Evolutionary conservation across 2,797 vertebrate genomes (phyloP).

Genomic region (Smutsia temminckii): DNA sequence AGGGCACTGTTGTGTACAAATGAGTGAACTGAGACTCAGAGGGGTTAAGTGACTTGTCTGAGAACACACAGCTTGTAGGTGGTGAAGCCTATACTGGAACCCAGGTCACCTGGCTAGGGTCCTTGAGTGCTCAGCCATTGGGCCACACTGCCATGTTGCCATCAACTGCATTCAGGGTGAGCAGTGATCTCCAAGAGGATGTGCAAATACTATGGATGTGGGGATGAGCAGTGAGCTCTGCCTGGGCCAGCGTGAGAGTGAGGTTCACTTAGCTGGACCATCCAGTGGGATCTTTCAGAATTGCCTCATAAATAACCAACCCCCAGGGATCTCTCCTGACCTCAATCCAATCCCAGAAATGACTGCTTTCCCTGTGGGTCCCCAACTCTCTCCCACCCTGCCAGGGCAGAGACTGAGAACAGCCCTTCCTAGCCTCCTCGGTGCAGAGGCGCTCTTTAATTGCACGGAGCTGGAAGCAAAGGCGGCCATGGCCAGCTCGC

Average conservation of each 20-base stretch:
- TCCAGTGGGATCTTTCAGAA: not conserved
- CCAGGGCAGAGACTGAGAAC: not conserved
- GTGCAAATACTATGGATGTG: not conserved
- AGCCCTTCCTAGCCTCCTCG: accelerated
- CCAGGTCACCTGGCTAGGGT: accelerated
- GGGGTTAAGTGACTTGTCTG: not conserved
- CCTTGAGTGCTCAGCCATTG: accelerated
- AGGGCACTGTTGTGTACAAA: not conserved
- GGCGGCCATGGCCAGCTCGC: accelerated
- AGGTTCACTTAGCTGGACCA: not conserved
- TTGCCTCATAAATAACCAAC: not conserved
- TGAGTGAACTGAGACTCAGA: not conserved
- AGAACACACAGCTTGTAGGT: not conserved
- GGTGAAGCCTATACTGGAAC: not conserved
- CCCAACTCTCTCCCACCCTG: not conserved
- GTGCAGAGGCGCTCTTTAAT: accelerated
- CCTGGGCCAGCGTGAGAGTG: not conserved
- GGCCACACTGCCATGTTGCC: accelerated
- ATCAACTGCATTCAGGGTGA: accelerated
- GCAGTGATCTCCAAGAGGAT: not conserved
- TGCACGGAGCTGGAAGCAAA: not conserved
- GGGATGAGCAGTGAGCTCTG: not conserved
- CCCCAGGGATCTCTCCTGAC: not conserved
- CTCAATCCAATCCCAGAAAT: not conserved
- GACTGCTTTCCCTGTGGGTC: not conserved